Percentiles rank a stretch among this genome's conserved stretches.
Evolutionary conservation across 2,888 invertebrate genomes (phyloP).

Genomic region (Phengaris alcon): DNA sequence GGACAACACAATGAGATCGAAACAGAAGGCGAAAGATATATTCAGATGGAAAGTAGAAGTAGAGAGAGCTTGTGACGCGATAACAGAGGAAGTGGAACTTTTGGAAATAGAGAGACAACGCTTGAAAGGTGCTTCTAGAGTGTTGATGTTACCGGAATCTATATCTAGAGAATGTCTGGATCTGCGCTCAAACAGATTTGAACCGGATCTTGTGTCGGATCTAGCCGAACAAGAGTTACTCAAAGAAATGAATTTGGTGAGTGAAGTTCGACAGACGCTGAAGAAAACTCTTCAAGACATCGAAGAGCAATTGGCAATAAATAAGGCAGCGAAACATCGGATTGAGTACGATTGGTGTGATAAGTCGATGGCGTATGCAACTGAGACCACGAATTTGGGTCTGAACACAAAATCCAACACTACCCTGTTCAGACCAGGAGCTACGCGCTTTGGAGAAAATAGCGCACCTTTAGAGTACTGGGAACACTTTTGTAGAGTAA

Average conservation of each 20-base stretch:
- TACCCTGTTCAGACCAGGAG: constrained; percentile 89
- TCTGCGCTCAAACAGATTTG: constrained; percentile 83
- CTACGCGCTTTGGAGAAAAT: constrained; percentile 88
- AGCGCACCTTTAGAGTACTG: constrained; percentile 85
- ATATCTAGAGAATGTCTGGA: constrained; percentile 88
- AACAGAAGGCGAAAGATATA: constrained; percentile 83
- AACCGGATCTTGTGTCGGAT: constrained; percentile 87
- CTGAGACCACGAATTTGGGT: constrained; percentile 84
- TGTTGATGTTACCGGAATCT: constrained; percentile 84
- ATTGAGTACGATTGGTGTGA: constrained; percentile 96
- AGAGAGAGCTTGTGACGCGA: constrained; percentile 83
- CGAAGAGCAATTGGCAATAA: constrained; percentile 84
- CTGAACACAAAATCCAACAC: constrained; percentile 84
- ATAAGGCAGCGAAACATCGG: constrained; percentile 88
- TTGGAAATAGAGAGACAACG: constrained; percentile 84
- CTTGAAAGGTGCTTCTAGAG: constrained; percentile 83
- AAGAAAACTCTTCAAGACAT: constrained; percentile 82
- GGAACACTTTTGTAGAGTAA: constrained; percentile 90
- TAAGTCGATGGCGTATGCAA: constrained; percentile 88
- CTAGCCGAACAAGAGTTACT: constrained; percentile 87
- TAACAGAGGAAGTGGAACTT: constrained; percentile 84
- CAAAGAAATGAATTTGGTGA: constrained; percentile 85
- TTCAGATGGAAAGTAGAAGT: constrained; percentile 88
- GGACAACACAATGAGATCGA: constrained; percentile 82
- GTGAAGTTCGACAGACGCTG: constrained; percentile 82